phyloP scores from a whole-genome alignment of 2,797 vertebrate species.

The Parauchenoglanis punctatus region DNA sequence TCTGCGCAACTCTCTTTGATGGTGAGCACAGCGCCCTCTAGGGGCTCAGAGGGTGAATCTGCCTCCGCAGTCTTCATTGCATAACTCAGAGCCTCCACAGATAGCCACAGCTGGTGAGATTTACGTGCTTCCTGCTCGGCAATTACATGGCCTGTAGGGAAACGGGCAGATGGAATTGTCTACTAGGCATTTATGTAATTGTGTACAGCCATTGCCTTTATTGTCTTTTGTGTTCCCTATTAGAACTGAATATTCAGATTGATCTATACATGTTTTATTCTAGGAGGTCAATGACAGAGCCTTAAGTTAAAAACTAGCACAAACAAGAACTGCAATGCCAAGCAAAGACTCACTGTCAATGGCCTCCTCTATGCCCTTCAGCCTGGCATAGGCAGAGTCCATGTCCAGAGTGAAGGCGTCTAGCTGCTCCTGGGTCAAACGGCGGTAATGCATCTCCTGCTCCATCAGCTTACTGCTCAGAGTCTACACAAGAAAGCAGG shows the following conservation, averaged over 20 bases:
- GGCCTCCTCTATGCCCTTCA: slow-evolving; percentile 93
- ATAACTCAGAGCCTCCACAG: slow-evolving; percentile 88
- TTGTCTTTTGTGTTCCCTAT: not conserved
- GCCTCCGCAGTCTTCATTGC: slow-evolving; percentile 79
- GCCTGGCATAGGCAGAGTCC: slow-evolving; percentile 88
- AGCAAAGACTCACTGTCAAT: slow-evolving; percentile 85
- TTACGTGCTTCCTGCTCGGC: slow-evolving; percentile 91
- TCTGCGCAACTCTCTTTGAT: slow-evolving; percentile 80
- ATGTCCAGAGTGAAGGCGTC: slow-evolving; percentile 95
- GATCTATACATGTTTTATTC: not conserved
- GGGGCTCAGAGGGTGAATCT: slow-evolving; percentile 78
- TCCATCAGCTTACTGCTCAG: slow-evolving; percentile 85
- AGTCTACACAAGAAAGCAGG: slow-evolving; percentile 69
- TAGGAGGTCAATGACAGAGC: not conserved
- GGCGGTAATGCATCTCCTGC: slow-evolving; percentile 85
- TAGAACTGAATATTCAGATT: not conserved
- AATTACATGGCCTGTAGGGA: slow-evolving; percentile 82
- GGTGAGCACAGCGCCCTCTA: slow-evolving; percentile 79
- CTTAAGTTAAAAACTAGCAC: not conserved
- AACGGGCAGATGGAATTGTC: not conserved
- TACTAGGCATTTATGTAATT: not conserved
- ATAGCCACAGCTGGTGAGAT: slow-evolving; percentile 94
- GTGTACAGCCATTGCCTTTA: not conserved
- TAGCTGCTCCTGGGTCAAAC: slow-evolving; percentile 90
- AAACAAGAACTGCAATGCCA: not conserved